Conservation (phyloP, 2,113 vertebrate genomes). For the Cyanoderma ruficeps region DNA sequence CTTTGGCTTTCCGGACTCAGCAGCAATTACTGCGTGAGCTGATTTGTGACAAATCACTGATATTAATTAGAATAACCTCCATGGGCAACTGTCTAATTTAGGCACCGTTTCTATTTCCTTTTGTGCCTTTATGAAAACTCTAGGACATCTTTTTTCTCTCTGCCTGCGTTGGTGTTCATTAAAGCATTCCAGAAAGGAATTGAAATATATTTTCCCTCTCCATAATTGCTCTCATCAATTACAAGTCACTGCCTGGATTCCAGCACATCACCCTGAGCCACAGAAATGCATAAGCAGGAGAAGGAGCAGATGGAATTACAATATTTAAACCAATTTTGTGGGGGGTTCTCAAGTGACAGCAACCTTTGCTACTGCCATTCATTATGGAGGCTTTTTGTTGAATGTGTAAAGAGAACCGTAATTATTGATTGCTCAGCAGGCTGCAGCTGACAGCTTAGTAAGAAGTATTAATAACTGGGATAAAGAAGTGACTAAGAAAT, state of each 20-base stretch:
- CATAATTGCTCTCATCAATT: background rate
- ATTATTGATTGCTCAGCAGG: constrained; percentile 45
- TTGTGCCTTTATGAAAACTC: background rate
- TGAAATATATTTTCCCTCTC: background rate
- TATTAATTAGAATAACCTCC: constrained; percentile 49
- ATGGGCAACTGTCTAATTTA: constrained; percentile 1
- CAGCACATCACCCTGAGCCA: background rate
- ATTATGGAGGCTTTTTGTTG: background rate
- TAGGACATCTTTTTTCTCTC: background rate
- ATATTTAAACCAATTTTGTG: background rate
- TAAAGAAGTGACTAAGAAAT: background rate
- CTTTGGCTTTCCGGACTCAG: background rate
- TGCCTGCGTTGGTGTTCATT: background rate
- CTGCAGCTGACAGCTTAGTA: constrained; percentile 8
- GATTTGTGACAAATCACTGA: background rate
- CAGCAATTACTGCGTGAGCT: background rate
- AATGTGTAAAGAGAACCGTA: background rate
- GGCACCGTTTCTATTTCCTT: constrained; percentile 14
- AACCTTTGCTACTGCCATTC: constrained; percentile 21
- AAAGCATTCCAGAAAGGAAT: background rate
- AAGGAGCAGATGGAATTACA: constrained; percentile 8
- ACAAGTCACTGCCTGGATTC: background rate
- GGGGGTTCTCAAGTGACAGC: background rate
- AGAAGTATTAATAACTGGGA: background rate
- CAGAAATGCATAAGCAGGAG: background rate